phyloP scores from a whole-genome alignment of 2,888 invertebrate genomes.

The Agrotis ipsilon region DNA sequence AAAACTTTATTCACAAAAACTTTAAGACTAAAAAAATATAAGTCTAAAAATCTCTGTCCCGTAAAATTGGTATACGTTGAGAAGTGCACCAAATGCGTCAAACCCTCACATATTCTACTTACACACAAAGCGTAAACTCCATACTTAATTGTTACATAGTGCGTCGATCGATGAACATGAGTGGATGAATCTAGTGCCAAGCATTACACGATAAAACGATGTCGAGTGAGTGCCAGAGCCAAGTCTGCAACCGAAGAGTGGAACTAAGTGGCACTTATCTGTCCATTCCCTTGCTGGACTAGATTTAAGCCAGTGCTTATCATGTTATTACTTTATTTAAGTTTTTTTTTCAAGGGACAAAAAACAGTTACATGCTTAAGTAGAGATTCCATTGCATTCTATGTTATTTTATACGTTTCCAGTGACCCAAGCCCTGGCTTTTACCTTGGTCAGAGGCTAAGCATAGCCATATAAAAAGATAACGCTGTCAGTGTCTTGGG shows the following conservation, averaged over 20 bases:
- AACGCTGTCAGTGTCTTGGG: no score
- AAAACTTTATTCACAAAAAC: neutral
- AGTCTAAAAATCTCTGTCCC: neutral
- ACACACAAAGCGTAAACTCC: conserved; percentile 3
- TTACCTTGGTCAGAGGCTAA: no score
- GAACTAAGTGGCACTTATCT: conserved; percentile 39
- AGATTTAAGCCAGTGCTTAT: conserved; percentile 6
- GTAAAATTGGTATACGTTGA: no score
- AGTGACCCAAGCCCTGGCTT: no score
- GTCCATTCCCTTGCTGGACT: conserved; percentile 24
- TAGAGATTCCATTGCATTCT: no score
- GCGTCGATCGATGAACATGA: conserved; percentile 47
- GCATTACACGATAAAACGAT: conserved; percentile 27
- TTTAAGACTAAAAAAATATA: neutral
- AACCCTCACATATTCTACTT: conserved; percentile 1
- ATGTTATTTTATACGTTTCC: no score
- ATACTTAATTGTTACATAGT: neutral
- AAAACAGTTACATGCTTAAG: no score
- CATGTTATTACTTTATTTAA: neutral
- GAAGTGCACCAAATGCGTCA: no score
- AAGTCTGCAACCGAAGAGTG: conserved; percentile 36
- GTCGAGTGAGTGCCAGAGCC: conserved; percentile 30
- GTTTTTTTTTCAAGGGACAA: no score
- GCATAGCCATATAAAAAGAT: no score
- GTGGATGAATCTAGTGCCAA: conserved; percentile 43